phyloP scores from a whole-genome alignment of 1,140 invertebrate genomes.

The Drosophila pseudoobscura region DNA sequence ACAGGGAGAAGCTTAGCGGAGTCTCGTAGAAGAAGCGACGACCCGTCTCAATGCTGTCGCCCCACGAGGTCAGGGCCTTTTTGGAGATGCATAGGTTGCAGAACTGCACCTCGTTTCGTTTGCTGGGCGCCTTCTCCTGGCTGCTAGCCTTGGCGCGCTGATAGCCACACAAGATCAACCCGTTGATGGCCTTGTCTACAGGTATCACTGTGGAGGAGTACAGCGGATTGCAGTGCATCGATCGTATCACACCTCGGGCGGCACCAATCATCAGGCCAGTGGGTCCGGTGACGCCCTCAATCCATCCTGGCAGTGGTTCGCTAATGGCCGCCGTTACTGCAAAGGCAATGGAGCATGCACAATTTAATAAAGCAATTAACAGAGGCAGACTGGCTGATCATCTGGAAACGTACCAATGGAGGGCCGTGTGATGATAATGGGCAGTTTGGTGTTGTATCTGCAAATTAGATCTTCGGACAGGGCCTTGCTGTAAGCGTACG shows the following conservation, averaged over 20 bases:
- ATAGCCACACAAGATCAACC: constrained; percentile 90
- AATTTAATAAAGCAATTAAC: constrained; percentile 43
- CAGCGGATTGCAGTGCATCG: constrained; percentile 87
- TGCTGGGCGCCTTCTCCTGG: constrained; percentile 47
- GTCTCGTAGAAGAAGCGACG: constrained; percentile 86
- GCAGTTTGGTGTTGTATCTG: constrained; percentile 86
- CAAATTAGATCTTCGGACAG: constrained; percentile 89
- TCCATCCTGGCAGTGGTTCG: constrained; percentile 93
- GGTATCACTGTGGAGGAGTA: constrained; percentile 90
- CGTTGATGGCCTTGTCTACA: constrained; percentile 92
- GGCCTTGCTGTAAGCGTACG: constrained; percentile 91
- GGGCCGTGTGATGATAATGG: constrained; percentile 88
- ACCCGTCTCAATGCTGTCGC: constrained; percentile 88
- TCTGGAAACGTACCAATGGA: constrained; percentile 87
- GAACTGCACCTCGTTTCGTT: constrained; percentile 80
- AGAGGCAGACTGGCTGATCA: constrained; percentile 12
- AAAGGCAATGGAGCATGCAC: constrained; percentile 4
- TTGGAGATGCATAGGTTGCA: constrained; percentile 86
- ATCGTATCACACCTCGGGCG: constrained; percentile 91
- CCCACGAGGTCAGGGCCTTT: constrained; percentile 90
- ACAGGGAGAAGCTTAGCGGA: constrained; percentile 88
- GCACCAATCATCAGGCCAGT: constrained; percentile 91
- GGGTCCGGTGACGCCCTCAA: constrained; percentile 97
- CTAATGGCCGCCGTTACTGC: constrained; percentile 88
- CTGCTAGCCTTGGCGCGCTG: constrained; percentile 84